A percentile compares a stretch with the other conserved stretches of the same genome.
phyloP scores from a whole-genome alignment of 2,113 vertebrate species.

The Typhlomys cinereus region DNA sequence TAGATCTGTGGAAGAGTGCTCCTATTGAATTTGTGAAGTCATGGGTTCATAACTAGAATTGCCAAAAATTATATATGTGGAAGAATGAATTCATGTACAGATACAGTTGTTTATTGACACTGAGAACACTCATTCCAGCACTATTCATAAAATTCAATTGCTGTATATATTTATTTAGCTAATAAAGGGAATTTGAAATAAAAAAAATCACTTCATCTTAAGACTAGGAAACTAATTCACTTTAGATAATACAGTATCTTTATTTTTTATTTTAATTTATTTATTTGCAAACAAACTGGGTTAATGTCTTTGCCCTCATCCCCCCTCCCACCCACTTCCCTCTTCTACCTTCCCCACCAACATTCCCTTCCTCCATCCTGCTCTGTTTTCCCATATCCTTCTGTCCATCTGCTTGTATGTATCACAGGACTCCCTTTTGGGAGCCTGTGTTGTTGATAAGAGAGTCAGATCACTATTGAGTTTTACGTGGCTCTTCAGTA shows the following conservation, averaged over 20 bases:
- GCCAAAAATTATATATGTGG: background rate
- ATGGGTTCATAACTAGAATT: background rate
- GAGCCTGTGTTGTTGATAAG: no score
- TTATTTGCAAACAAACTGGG: no score
- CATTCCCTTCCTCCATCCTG: no score
- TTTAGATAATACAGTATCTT: background rate
- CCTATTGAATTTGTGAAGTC: background rate
- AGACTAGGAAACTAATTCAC: conserved; percentile 7
- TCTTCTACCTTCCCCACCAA: no score
- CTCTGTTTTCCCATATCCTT: no score
- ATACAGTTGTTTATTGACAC: background rate
- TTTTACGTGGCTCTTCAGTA: no score
- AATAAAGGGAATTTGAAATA: background rate
- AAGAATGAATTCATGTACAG: background rate
- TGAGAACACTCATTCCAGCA: background rate
- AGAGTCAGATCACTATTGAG: no score
- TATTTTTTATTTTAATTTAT: no score
- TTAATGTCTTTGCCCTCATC: no score
- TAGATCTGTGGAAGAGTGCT: background rate
- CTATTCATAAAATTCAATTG: background rate
- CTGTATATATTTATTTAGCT: background rate
- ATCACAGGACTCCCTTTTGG: no score
- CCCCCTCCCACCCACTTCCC: no score
- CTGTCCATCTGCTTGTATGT: no score
- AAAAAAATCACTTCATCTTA: background rate